Evolutionary conservation across 1,140 invertebrate genomes (phyloP).

Genomic region (Drosophila neocordata): DNA sequence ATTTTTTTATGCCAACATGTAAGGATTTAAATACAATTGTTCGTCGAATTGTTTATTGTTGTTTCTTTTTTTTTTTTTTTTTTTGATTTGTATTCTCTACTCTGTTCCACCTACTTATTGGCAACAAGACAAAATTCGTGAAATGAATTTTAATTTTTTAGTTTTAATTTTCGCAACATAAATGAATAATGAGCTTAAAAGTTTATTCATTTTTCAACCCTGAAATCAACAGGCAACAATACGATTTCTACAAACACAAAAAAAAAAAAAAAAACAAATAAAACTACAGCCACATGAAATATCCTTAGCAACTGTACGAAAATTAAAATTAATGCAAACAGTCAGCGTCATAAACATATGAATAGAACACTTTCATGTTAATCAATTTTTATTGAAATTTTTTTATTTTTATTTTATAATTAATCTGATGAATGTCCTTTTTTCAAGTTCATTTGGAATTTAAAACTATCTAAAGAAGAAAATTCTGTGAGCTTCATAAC

Average conservation of each 20-base stretch:
- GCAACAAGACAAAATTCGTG: conserved; percentile 43
- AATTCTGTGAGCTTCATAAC: no score
- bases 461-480: no score
- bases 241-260: conserved; percentile 13
- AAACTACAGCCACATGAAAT: conserved; percentile 5
- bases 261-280: conserved; percentile 29
- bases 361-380: background rate
- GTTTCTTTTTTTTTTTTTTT: no score
- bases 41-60: background rate
- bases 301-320: conserved; percentile 9
- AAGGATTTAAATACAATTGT: conserved; percentile 15
- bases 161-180: conserved; percentile 76
- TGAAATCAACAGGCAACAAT: conserved; percentile 54
- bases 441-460: no score
- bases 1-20: conserved; percentile 63
- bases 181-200: conserved; percentile 51
- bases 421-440: no score
- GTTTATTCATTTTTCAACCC: conserved; percentile 72
- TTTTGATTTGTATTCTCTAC: background rate
- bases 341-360: conserved; percentile 6
- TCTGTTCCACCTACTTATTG: background rate
- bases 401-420: no score
- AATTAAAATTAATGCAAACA: conserved; percentile 20
- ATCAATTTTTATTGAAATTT: no score
- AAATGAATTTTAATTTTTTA: conserved; percentile 70